These are phyloP conservation scores for Dendroctonus valens DNA, from an alignment of 1,140 invertebrate species.

Conservation along the genomic window DNA sequence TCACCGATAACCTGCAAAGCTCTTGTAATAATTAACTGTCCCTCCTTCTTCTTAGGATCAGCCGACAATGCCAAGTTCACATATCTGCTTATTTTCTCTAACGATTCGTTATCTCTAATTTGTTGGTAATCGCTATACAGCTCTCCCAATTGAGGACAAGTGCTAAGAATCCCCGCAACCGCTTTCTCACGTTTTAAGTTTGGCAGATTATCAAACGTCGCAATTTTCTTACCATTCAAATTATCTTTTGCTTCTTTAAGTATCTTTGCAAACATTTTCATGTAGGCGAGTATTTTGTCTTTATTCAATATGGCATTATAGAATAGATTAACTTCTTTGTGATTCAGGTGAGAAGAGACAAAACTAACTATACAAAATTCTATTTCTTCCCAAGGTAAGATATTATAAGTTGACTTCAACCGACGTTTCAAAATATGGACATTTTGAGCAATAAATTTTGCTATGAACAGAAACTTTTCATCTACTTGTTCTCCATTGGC, in stretches of 20 bases:
- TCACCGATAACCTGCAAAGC: constrained; percentile 1
- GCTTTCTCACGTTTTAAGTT: constrained; percentile 20
- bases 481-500: background rate
- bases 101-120: constrained; percentile 34
- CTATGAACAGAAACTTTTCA: constrained; percentile 7
- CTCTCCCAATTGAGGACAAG: constrained; percentile 28
- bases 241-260: constrained; percentile 9
- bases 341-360: constrained; percentile 26
- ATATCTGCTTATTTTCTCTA: constrained; percentile 27
- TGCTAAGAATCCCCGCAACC: constrained; percentile 26
- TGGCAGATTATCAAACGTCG: constrained; percentile 6
- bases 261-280: constrained; percentile 21
- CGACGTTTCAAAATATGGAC: constrained; percentile 32
- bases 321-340: constrained; percentile 31
- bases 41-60: background rate
- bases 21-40: constrained; percentile 9
- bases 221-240: background rate
- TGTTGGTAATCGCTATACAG: constrained; percentile 34
- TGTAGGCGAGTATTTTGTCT: constrained; percentile 16
- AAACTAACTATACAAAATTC: constrained; percentile 36
- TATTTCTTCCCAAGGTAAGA: constrained; percentile 37
- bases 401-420: constrained; percentile 31
- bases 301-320: constrained; percentile 24
- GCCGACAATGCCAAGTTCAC: constrained; percentile 1
- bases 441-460: constrained; percentile 25